These are phyloP conservation scores for Gallinago undulata DNA, from an alignment of 2,113 vertebrate genomes.

Conservation along the genomic window DNA sequence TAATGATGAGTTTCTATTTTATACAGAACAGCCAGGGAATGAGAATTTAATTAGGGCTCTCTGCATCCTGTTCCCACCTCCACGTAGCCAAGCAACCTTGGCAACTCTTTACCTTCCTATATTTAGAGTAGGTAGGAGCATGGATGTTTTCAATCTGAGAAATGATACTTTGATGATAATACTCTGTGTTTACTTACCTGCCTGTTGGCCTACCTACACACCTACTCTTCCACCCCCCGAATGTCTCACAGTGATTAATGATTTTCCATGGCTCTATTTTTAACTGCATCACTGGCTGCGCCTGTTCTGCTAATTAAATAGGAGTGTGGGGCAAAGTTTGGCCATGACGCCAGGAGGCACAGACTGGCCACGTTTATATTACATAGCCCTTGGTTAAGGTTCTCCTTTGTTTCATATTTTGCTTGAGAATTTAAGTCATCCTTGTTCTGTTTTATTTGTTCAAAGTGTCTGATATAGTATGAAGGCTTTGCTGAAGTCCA, in stretches of 20 bases:
- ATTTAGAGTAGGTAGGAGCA: neutral
- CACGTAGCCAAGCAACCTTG: neutral
- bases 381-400: fast-evolving
- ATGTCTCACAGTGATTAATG: neutral
- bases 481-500: neutral
- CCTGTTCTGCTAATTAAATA: neutral
- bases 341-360: neutral
- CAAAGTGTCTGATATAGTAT: fast-evolving
- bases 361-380: fast-evolving
- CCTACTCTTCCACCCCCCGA: neutral
- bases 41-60: neutral
- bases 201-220: neutral
- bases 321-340: neutral
- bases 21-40: neutral
- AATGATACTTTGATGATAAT: neutral
- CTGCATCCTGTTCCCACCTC: neutral
- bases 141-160: neutral
- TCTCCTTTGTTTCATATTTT: neutral
- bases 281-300: neutral
- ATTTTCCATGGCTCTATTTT: neutral
- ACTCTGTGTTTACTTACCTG: slow-evolving; percentile 1
- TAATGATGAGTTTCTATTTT: neutral
- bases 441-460: neutral
- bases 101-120: neutral
- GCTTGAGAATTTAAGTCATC: neutral